Evolutionary conservation across 2,888 invertebrate species (phyloP), one percentile per base, ranked within the genome.

Genomic region (Pseudococcus jackbeardsleyi): DNA sequence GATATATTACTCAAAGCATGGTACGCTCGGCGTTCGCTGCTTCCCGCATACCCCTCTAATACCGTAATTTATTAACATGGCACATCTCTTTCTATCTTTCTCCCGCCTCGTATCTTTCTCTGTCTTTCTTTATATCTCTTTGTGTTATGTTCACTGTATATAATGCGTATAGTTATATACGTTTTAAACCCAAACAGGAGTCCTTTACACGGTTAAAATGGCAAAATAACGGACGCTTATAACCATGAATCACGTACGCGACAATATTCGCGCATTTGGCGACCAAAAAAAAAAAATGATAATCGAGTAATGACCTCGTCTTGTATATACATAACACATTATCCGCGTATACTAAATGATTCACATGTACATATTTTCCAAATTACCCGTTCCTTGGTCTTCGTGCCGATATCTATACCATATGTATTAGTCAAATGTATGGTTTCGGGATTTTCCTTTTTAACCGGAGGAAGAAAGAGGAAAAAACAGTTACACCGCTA

Each of bases 301-400:
- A 82, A 82, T 46, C 79, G 79, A 46, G 46, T 82, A 82, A 82
- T 82, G 79, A 82, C 79, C 79, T 82, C 79, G 79, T 82, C 39
- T 26, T 82, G 64, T 64, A 46, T 82, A 46, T 82, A 82, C 46
- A 46, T 19, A 46, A 82, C n/a, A 19, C 19, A 46, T 72, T 72
- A 72, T 72, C 72, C 19, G 79, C n/a, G 79, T 82, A n/a, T 12
- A 82, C 19, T 82, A 82, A 46, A 72, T 72, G 72, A 72, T 72
- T 82, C 79, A 82, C 79, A 82, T 8, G 39, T 46, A 46, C 79
- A 82, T 82, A 46, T 42, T 82, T 39, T 46, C 79, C n/a, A 46
- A 42, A 82, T 82, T 42, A 42, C 42, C 7, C 72, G 22, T n/a
- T 64, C 22, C n/a, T 59, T 59, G 7, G n/a, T 22, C 64, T 33